Evolutionary conservation across 2,797 vertebrate genomes (phyloP), one percentile per base, ranked within the genome.

Genomic region (Melanogrammus aeglefinus): DNA sequence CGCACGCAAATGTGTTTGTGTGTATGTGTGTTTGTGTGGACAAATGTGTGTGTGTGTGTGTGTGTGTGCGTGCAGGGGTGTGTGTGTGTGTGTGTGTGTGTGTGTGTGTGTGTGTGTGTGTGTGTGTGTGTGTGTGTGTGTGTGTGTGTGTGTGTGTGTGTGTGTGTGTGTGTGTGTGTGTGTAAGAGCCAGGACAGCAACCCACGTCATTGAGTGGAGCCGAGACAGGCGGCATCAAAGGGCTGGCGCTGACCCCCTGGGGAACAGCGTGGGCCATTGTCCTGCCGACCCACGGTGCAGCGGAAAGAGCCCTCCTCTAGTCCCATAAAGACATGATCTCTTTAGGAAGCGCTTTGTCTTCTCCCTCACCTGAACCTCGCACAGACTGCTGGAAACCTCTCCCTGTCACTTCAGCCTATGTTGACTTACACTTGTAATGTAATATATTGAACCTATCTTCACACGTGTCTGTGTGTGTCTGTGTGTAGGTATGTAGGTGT

Each of bases 221-320:
- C 81, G 84, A 91, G 88, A 88, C 74, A 72, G 0, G 1, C 0
- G 0, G 83, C 86, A 88, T 92, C 91, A 91, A 90, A 92, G 88
- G 78, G 75, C 8, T 3, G 44, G 27, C 24, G 16, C 47, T 2
- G 4, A 86, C 72, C 80, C 73, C 79, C 81, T 80, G 51, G 72
- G 51, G 78, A 51, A 77, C 66, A 82, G 79, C 75, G 29, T 69
- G 47, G 76, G 76, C 86, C 86, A 91, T 91, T 91, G 90, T 89
- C 84, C 75, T 89, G 73, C 29, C 36, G 72, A 77, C 63, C 69
- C 10, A 3, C 41, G 12, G 41, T 13, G 41, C 31, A 83, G 80
- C 75, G 82, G 89, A 88, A 91, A 90, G 77, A 47, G 33, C 72
- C 73, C 38, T 76, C 71, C 83, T 82, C 88, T 88, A 83, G 89